Conservation (phyloP, 2,113 vertebrate species). For the Cyprinodon brontotheroides region DNA sequence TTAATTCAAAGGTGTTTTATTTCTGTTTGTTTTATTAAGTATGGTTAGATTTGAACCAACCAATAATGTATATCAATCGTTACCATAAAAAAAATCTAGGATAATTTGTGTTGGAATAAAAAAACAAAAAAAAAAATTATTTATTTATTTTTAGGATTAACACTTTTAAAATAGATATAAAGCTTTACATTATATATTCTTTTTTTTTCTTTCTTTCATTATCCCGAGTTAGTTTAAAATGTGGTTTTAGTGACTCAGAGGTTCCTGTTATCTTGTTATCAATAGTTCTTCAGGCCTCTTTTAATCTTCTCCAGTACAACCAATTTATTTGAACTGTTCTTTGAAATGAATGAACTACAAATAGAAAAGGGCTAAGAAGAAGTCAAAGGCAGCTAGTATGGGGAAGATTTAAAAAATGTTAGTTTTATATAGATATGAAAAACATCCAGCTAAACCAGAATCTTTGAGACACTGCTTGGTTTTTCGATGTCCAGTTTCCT, state of each 20-base stretch:
- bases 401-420: too few relatives aligned
- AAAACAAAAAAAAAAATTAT: too few relatives aligned
- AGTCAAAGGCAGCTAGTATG: too few relatives aligned
- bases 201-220: neutral
- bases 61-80: too few relatives aligned
- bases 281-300: neutral
- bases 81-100: too few relatives aligned
- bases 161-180: too few relatives aligned
- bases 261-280: neutral
- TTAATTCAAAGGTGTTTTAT: neutral
- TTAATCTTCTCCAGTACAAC: neutral
- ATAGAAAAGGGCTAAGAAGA: neutral
- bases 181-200: too few relatives aligned
- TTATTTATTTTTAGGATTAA: too few relatives aligned
- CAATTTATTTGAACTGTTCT: neutral
- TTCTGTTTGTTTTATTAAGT: neutral
- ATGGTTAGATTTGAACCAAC: too few relatives aligned
- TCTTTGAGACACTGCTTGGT: too few relatives aligned
- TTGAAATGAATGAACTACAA: neutral
- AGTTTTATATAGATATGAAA: neutral
- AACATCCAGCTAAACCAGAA: neutral
- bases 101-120: too few relatives aligned
- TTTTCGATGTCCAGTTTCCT: neutral
- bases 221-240: neutral
- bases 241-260: neutral